A percentile compares a stretch with the other conserved stretches of the same genome.
Conservation (phyloP, 2,797 vertebrate species). For the Pseudopleuronectes americanus region DNA sequence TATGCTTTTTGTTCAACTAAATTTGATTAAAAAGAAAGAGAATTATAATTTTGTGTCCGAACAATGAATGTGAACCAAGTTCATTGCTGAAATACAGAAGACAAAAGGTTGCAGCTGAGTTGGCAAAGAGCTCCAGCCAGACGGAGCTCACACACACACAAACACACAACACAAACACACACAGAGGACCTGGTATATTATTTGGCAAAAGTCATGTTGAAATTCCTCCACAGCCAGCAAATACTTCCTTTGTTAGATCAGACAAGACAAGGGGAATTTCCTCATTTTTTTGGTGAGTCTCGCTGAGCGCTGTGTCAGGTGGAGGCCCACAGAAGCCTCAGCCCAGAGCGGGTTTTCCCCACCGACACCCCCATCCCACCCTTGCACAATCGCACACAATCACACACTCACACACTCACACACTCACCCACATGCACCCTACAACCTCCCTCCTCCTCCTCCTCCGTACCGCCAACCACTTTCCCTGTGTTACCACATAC, state of each 20-base stretch:
- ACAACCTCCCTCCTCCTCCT: no score
- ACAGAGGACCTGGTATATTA: background rate
- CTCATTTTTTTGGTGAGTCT: constrained; percentile 55
- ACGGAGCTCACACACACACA: constrained; percentile 11
- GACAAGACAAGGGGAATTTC: constrained; percentile 75
- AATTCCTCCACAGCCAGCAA: constrained; percentile 66
- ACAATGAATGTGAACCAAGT: background rate
- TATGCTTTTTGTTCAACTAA: constrained; percentile 10
- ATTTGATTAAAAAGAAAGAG: constrained; percentile 49
- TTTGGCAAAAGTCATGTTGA: constrained; percentile 36
- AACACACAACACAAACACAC: constrained; percentile 18
- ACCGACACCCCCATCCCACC: background rate
- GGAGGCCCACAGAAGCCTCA: constrained; percentile 75
- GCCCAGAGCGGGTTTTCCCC: constrained; percentile 38
- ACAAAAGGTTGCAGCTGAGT: constrained; percentile 9
- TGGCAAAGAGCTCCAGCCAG: constrained; percentile 11
- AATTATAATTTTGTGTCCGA: background rate
- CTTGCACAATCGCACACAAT: background rate
- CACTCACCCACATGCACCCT: no score
- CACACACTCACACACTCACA: background rate
- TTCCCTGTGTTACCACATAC: no score
- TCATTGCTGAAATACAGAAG: constrained; percentile 8
- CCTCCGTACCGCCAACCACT: no score
- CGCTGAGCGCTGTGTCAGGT: constrained; percentile 72
- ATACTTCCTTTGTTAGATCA: constrained; percentile 74